These are phyloP conservation scores for Nyctereutes procyonoides DNA, from an alignment of 2,113 vertebrate genomes.

Conservation along the genomic window DNA sequence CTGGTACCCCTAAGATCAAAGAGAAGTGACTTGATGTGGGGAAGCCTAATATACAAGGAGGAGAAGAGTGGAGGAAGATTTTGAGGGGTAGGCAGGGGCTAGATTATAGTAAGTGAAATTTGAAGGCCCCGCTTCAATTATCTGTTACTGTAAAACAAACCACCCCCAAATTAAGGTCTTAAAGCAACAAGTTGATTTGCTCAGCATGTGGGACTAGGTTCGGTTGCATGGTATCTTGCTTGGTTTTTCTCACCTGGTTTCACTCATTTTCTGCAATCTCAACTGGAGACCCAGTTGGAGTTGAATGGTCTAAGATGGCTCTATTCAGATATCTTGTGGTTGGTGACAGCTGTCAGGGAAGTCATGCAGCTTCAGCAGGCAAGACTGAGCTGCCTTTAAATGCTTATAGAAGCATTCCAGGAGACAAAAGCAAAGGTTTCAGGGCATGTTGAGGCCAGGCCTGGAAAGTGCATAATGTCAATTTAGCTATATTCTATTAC, in stretches of 20 bases:
- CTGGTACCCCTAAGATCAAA: not conserved
- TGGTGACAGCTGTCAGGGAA: not conserved
- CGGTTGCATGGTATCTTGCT: not conserved
- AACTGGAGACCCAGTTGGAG: not conserved
- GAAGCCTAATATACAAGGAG: not conserved
- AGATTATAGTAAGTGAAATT: not conserved
- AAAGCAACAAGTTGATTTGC: not conserved
- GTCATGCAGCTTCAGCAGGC: not conserved
- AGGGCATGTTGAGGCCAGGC: not conserved
- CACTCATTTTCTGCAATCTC: not conserved
- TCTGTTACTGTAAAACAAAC: not conserved
- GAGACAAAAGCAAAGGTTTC: not conserved
- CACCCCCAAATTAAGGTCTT: not conserved
- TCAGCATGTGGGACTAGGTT: not conserved
- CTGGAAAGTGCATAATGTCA: not conserved
- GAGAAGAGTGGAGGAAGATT: not conserved
- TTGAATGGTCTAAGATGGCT: not conserved
- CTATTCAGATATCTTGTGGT: not conserved
- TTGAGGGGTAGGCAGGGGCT: not conserved
- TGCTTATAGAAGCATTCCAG: not conserved
- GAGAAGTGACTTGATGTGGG: not conserved
- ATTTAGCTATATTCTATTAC: not conserved
- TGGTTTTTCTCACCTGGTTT: not conserved
- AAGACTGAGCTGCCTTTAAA: not conserved
- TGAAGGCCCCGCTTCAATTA: not conserved